Base-by-base conservation (phyloP, 2,888 invertebrate genomes). In the Lepidochitona cinerea region DNA sequence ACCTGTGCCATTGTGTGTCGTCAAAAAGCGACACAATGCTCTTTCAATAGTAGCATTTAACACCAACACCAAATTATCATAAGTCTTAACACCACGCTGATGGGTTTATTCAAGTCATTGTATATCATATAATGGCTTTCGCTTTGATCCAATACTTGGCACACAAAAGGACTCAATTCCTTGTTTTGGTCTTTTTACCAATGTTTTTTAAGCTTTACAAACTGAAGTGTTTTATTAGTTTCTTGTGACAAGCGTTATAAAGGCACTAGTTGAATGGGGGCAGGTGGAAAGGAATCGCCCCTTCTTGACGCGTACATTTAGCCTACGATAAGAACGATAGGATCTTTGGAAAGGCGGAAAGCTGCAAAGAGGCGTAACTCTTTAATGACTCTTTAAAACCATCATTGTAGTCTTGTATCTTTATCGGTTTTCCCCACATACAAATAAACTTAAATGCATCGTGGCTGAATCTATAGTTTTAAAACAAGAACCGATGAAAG, bases 31-130 rank as follows among this genome's bases (percentile, higher is more conserved):
- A 32, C 23, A 59, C 59, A 59, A 59, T 59, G 32, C 23, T 4
- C 4, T 14, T 29, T 59, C 59, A 59, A 59, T 29, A 26, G 59
- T 32, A 1, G 29, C 59, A 59, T 59, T 59, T 59, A 59, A 59
- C 59, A 59, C 32, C 29, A 32, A 59, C 23, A 59, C 32, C 23
- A 59, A 59, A 59, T 59, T 59, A 59, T 59, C 59, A 59, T 59
- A 59, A 59, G 59, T 59, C 32, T 59, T 59, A 18, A 32, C 59
- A 59, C 59, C 59, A 29, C 29, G 23, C 23, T 23, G 29, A 32
- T 59, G 23, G 59, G 14, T 32, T 32, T 32, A 59, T 59, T 59
- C 59, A 59, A 9, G 59, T 32, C 26, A 29, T 59, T 59, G 12
- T 59, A 29, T 26, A 29, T 32, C 26, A 9, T 26, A 29, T 23